Base-by-base conservation (phyloP, 2,113 vertebrate genomes). In the Sakesphorus luctuosus region DNA sequence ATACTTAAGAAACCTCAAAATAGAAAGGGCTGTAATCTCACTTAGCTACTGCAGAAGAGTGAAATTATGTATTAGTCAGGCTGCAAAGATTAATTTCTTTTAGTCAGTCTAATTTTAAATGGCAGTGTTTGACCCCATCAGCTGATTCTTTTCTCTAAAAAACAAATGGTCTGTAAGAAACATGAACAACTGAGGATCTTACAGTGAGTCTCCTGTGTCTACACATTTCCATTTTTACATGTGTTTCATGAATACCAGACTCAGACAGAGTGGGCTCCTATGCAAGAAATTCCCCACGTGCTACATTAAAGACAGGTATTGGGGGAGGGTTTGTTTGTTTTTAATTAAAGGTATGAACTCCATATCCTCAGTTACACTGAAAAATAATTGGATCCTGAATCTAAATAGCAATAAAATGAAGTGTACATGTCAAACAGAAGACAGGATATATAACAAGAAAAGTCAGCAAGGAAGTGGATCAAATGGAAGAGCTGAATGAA, bases 11-110 rank as follows among this genome's bases (percentile, higher is more conserved):
- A 96, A 84, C 46, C 95, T 93, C 72, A 96, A 95, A 97, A 96
- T 92, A 96, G 94, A 92, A 97, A 77, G 44, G 81, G 85, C 94
- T 96, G 68, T 94, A 97, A 97, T 97, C 93, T 96, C 94, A 94
- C 84, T 94, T 77, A 93, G 90, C 92, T 96, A 93, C 90, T 93
- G 93, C 81, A 91, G 81, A 94, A 96, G 86, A 97, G 63, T 81
- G 84, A 97, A 96, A 96, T 92, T 95, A 95, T 74, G 58, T 91
- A 91, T 96, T 97, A 96, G 89, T 96, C 91, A 95, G 75, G 46
- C 93, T 87, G 81, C 82, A 95, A 90, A 97, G 81, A 92, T 93
- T 13, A 88, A 90, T 96, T 96, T 91, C 88, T 94, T 91, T 81
- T 72, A 89, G 88, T 84, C 4, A 7, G 93, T 82, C 89, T 94